Base-by-base conservation (phyloP, 2,888 invertebrate genomes). In the Resseliella maxima region DNA sequence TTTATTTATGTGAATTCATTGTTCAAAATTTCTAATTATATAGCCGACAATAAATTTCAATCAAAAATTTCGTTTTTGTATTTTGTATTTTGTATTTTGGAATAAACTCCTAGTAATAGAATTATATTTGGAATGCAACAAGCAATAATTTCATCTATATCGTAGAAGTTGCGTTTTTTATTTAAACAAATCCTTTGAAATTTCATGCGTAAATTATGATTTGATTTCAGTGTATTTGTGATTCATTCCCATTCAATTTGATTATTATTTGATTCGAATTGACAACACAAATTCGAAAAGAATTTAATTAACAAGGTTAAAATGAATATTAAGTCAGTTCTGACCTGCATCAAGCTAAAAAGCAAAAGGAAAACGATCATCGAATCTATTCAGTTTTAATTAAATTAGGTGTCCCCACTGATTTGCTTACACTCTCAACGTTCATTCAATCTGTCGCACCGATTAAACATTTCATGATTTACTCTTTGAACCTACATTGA, bases 381-480 rank as follows among this genome's bases (percentile, higher is more conserved):
- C 72, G 72, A 72, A 72, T 72, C 72, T 72, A 8, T 27, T 72
- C 27, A 31, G 72, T 72, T 72, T 31, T 72, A 72, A 72, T 72
- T 72, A 27, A 72, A 72, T 72, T 72, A 72, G 15, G 72, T 72
- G 72, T 72, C 72, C 72, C 72, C 72, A 72, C 72, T 72, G 72
- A 72, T 72, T 72, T 72, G 72, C 72, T 72, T 72, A 72, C 72
- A 72, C 72, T 72, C 72, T 72, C 15, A 35, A 35, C 72, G 72
- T 72, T 27, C 72, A 35, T 72, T 72, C 31, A 72, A 72, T 72
- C 72, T n/a, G 72, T 72, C 72, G 72, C 31, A 72, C 72, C 72
- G 72, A 31, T 72, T 72, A 72, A 72, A 72, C 72, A 72, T 31
- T 72, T 72, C 72, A 72, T 72, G 72, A 72, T 72, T 72, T 72